Conservation (phyloP, 2,797 vertebrate genomes). For the Austrolebias charrua region DNA sequence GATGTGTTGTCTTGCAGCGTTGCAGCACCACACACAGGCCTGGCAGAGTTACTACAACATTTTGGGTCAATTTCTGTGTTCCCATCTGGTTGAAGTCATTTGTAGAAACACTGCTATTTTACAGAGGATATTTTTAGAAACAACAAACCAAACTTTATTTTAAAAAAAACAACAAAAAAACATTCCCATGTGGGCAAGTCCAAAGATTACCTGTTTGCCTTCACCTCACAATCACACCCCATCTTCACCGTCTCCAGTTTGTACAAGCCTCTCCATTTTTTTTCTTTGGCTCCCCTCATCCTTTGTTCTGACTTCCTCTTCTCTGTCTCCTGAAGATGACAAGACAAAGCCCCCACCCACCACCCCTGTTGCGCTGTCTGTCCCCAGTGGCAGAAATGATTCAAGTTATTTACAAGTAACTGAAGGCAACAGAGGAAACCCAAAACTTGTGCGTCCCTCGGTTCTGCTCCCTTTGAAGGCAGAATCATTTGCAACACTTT, state of each 20-base stretch:
- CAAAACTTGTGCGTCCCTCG: slow-evolving; percentile 22
- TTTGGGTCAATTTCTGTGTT: too few species aligned
- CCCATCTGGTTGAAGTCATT: too few species aligned
- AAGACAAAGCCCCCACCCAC: slow-evolving; percentile 51
- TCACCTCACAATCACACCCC: slow-evolving; percentile 62
- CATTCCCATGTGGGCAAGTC: too few species aligned
- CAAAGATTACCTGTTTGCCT: slow-evolving; percentile 70
- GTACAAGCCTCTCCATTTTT: slow-evolving; percentile 49
- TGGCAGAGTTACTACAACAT: too few species aligned
- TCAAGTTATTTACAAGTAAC: slow-evolving; percentile 63
- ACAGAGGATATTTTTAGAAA: too few species aligned
- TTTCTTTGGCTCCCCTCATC: slow-evolving; percentile 27
- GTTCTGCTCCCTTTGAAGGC: slow-evolving; percentile 52
- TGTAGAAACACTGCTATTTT: too few species aligned
- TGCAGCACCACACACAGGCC: too few species aligned
- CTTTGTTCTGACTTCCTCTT: slow-evolving; percentile 59
- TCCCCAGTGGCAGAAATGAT: slow-evolving; percentile 44
- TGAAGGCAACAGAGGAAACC: slow-evolving; percentile 54
- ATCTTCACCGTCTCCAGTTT: slow-evolving; percentile 29
- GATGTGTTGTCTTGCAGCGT: too few species aligned
- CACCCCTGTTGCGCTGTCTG: slow-evolving; percentile 46
- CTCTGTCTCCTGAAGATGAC: slow-evolving; percentile 49
- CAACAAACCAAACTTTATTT: too few species aligned
- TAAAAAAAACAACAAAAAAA: too few species aligned
- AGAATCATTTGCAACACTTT: slow-evolving; percentile 32